Base-by-base conservation (phyloP, 2,888 invertebrate species). In the Hypsopygia costalis region DNA sequence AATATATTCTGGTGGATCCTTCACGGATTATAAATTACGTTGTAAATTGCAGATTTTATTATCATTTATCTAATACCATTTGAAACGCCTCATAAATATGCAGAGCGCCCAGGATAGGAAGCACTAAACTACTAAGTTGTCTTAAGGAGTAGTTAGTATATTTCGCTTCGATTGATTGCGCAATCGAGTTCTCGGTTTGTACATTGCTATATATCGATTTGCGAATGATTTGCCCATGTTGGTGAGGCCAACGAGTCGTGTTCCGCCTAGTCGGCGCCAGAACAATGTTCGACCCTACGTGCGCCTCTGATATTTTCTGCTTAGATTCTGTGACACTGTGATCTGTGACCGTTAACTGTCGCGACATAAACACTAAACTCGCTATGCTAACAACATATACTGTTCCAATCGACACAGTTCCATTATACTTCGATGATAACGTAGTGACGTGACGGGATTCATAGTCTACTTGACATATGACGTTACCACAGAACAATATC, bases 1-100 rank as follows among this genome's bases (percentile, higher is more conserved):
- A 25, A 6, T 25, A 1, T 4, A 2, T 7, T 25, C 25, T 25
- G 25, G 1, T 25, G 4, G 4, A 16, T 25, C 8, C 25, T 25
- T 25, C n/a, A 31, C 12, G 11, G 12, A 8, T 30, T 11, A 31
- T 31, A 31, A 31, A 31, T 12, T 31, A 7, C 36, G 8, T 27
- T 29, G 11, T 11, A 36, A 36, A 16, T 29, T 29, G 11, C 36
- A 42, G 34, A 34, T 36, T 38, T 49, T 53, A 40, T 46, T 44
- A 47, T 44, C 49, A 54, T 65, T 64, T 64, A 62, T 60, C 55
- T 66, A 62, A 72, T 70, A 60, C 52, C 57, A 60, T 63, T 57
- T 61, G 65, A 67, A 64, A 62, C 49, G 57, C 48, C 55, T 63
- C 59, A 71, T 73, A 66, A 69, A 69, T 72, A 73, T 74, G 65